phyloP scores from a whole-genome alignment of 2,888 invertebrate genomes.

The Synanthedon tipuliformis region DNA sequence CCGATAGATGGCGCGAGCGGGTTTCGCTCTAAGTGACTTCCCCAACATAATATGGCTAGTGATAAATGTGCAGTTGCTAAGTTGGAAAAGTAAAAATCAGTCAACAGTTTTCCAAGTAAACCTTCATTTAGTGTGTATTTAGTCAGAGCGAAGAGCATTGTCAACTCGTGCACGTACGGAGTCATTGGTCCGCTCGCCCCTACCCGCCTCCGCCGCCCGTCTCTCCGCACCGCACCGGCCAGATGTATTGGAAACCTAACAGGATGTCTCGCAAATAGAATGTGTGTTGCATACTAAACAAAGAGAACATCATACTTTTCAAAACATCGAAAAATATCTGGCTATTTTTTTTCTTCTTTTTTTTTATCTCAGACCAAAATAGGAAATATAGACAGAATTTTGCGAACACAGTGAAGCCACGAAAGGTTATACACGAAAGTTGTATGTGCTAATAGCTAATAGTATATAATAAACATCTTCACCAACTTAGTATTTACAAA shows the following conservation, averaged over 20 bases:
- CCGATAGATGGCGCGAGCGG: background rate
- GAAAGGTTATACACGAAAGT: no score
- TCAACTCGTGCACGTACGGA: constrained; percentile 6
- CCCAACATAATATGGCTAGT: no score
- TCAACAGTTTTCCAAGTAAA: background rate
- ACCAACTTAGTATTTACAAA: no score
- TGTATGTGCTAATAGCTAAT: no score
- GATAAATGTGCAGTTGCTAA: background rate
- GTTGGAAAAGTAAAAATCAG: background rate
- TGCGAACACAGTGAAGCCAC: no score
- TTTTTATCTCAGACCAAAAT: no score
- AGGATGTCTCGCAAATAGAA: constrained; percentile 64
- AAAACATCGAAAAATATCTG: no score
- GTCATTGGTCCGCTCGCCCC: constrained; percentile 16
- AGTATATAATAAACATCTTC: no score
- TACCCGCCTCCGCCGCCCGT: background rate
- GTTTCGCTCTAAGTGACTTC: no score
- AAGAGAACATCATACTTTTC: background rate
- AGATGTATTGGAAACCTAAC: constrained; percentile 69
- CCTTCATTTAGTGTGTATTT: background rate
- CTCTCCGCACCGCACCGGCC: constrained; percentile 15
- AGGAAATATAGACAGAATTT: no score
- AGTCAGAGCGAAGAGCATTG: constrained; percentile 5
- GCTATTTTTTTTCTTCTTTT: no score
- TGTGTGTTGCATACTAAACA: constrained; percentile 46